Evolutionary conservation across 1,140 invertebrate genomes (phyloP), one percentile per base, ranked within the genome.

Genomic region (Ectropis grisescens): DNA sequence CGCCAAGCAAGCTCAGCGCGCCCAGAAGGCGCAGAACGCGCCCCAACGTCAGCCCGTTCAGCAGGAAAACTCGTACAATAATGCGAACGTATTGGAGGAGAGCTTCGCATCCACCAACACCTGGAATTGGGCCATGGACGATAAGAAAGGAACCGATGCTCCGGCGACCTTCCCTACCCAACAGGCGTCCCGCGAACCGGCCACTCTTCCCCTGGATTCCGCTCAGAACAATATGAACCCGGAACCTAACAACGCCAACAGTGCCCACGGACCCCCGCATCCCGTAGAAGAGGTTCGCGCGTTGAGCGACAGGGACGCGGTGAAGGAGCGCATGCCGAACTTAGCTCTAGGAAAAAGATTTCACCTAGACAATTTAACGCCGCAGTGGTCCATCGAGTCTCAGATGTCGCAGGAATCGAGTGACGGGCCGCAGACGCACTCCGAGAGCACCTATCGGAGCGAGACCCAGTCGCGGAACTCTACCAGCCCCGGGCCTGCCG

Each of bases 351-450:
- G 78, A n/a, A 78, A 80, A 31, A 52, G 78, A 11, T 52, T 82
- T 11, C 58, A 79, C 47, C 46, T 71, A 48, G 82, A 82, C 37
- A 83, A 83, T 41, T 58, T 85, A 35, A 84, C 83, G 29, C 84
- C 85, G 2, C 85, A 86, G 34, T 87, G 86, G 86, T 87, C 86
- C 6, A 85, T 84, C 23, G 86, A 87, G 47, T 86, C 85, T 11
- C 86, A 87, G 59, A 82, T 85, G 53, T 86, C 85, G 3, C 83
- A 86, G 48, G 85, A 86, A 51, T 86, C 85, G 2, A 86, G 85
- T 41, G 86, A 87, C 53, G 84, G 78, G 7, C 58, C 70, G 10
- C 58, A 70, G 11, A 82, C 84, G 28, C 83, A 85, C 10, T 86
- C 85, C 5, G 85, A 87, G 51, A 85, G 84, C 35, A 84, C 84